Conservation (phyloP, 2,113 vertebrate genomes). For the Geococcyx californianus region DNA sequence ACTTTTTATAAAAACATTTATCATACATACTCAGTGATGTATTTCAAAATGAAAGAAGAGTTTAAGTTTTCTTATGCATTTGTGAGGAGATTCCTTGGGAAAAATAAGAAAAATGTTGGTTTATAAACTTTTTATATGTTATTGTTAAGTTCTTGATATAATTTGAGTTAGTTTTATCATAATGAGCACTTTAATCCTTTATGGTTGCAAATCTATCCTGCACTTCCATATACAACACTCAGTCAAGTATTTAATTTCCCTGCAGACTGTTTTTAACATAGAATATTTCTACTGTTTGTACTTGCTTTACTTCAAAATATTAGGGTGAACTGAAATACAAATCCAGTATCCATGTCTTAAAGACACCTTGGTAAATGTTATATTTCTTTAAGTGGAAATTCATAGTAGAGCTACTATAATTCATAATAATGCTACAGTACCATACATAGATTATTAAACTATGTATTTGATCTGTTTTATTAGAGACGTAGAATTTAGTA, state of each 20-base stretch:
- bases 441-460: background rate
- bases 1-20: background rate
- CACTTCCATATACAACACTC: background rate
- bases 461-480: background rate
- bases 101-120: background rate
- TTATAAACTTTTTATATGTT: background rate
- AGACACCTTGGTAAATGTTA: background rate
- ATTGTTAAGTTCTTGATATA: background rate
- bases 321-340: background rate
- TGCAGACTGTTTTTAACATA: background rate
- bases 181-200: background rate
- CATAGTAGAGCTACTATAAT: background rate
- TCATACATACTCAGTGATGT: background rate
- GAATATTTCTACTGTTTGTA: background rate
- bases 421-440: background rate
- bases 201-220: background rate
- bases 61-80: background rate
- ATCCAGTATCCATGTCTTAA: background rate
- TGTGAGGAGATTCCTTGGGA: background rate
- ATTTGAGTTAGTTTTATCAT: background rate
- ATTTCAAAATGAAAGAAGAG: background rate
- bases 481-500: background rate
- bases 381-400: background rate
- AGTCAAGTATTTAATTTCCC: background rate
- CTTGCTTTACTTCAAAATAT: slow-evolving; percentile 10